These are phyloP conservation scores for Orcinus orca DNA, from an alignment of 2,113 vertebrate genomes.

Conservation along the genomic window DNA sequence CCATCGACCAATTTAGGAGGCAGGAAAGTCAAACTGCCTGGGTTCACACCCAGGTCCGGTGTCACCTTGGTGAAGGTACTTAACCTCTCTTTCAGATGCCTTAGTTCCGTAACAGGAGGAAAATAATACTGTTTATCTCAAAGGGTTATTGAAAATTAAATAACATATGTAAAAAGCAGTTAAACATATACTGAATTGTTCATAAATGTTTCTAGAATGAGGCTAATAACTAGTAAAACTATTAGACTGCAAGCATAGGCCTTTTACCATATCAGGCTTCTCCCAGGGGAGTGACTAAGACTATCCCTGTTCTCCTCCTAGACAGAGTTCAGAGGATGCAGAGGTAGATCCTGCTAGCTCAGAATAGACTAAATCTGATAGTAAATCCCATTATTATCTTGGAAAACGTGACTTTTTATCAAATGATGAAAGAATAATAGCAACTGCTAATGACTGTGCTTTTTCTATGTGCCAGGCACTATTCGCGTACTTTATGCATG, in stretches of 20 bases:
- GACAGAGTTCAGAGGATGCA: neutral
- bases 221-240: neutral
- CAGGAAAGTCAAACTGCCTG: neutral
- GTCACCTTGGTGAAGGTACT: neutral
- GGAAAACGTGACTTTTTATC: neutral
- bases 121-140: neutral
- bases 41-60: neutral
- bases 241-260: neutral
- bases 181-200: neutral
- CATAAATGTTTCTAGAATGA: neutral
- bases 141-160: neutral
- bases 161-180: neutral
- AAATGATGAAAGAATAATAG: neutral
- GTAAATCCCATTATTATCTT: neutral
- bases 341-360: neutral
- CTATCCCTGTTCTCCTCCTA: neutral
- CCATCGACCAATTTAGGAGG: neutral
- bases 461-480: neutral
- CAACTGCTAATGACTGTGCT: neutral
- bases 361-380: neutral
- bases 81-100: neutral
- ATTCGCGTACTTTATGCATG: neutral
- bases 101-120: neutral
- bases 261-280: neutral
- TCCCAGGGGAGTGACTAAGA: neutral